Evolutionary conservation across 2,113 vertebrate genomes (phyloP), one percentile per base, ranked within the genome.

Genomic region (Cephalopholis sonnerati): DNA sequence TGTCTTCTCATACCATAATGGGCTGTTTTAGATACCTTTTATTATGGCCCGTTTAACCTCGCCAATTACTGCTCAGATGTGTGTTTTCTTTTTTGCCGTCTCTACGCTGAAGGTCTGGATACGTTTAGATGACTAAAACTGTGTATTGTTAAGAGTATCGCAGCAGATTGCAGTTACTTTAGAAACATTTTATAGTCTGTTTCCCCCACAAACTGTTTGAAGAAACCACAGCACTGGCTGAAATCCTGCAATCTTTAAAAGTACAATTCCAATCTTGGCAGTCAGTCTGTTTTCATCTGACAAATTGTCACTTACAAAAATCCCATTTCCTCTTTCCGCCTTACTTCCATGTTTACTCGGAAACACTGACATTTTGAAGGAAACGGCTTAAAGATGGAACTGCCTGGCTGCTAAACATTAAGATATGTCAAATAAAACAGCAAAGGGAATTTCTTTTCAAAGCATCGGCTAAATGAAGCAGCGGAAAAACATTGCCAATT

Each of bases 401-500:
- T 1, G 22, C 7, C 70, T 71, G 65, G 27, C 55, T 81, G 82
- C 73, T 36, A 58, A 87, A 84, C 72, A 76, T 79, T 54, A 57
- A 72, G 75, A 77, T 80, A 65, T 63, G 80, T 87, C 80, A 77
- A 81, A 80, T 74, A 84, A 83, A 70, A 67, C 53, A 25, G 54
- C 62, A 55, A 65, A 62, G 51, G 68, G 51, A 51, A 69, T 73
- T 78, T 82, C 2, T 50, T 74, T 85, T 83, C 22, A 63, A 66
- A 75, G 54, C 25, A 70, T 7, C 12, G 10, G 51, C 72, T 87
- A 85, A 87, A 85, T 44, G 65, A 86, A 87, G 81, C 55, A 11
- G 58, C 63, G 11, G 67, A 25, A 64, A 77, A 66, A 87, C 55
- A 79, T 61, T 83, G 74, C 84, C 87, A 89, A 64, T 76, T 84